Conservation (phyloP, 2,888 invertebrate genomes). For the Caenorhabditis sp. region DNA sequence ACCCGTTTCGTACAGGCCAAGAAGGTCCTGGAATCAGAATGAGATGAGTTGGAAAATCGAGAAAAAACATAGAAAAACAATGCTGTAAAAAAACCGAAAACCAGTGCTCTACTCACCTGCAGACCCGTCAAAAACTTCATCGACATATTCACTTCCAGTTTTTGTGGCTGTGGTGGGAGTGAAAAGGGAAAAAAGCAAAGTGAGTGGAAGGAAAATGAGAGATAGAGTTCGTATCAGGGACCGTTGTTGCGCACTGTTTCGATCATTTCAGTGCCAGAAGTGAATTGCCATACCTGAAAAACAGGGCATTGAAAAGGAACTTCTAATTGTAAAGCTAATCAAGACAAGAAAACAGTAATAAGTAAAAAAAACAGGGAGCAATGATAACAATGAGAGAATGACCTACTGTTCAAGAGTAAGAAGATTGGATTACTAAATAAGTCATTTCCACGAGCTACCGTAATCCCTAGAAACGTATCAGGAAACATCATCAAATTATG, state of each 20-base stretch:
- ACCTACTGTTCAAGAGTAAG: no score
- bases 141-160: slow-evolving; percentile 70
- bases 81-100: slow-evolving; percentile 28
- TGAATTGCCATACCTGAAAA: slow-evolving; percentile 54
- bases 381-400: no score
- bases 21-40: slow-evolving; percentile 64
- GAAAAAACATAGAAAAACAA: slow-evolving; percentile 1
- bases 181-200: slow-evolving; percentile 29
- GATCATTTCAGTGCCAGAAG: slow-evolving; percentile 57
- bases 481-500: no score
- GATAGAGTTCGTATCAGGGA: slow-evolving; percentile 48
- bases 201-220: slow-evolving; percentile 18
- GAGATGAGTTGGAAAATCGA: background rate
- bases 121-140: slow-evolving; percentile 75
- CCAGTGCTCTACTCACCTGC: slow-evolving; percentile 63
- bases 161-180: slow-evolving; percentile 33
- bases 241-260: slow-evolving; percentile 36
- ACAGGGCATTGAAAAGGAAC: background rate
- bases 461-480: no score
- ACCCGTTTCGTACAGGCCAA: slow-evolving; percentile 68
- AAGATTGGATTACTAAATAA: no score
- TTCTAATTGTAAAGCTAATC: background rate
- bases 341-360: background rate
- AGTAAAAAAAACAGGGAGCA: no score
- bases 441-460: no score